phyloP scores from a whole-genome alignment of 1,140 invertebrate species.

The Drosophila azteca region DNA sequence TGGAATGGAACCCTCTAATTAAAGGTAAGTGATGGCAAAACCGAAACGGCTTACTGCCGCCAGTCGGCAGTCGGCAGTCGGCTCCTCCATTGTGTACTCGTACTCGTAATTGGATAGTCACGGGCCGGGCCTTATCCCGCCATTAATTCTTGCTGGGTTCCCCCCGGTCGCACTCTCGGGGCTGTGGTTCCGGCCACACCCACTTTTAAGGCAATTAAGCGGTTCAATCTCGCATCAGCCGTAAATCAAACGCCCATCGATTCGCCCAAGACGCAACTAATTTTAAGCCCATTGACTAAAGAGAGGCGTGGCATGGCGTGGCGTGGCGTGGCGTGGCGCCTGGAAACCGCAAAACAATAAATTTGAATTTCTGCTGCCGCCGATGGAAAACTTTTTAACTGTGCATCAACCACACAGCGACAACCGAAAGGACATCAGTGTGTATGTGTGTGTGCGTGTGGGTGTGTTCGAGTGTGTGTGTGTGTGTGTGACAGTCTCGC shows the following conservation, averaged over 20 bases:
- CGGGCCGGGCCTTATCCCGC: conserved; percentile 38
- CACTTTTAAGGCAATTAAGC: conserved; percentile 76
- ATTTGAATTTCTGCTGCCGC: conserved; percentile 73
- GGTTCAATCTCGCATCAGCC: conserved; percentile 60
- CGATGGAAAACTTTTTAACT: conserved; percentile 70
- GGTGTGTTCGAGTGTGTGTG: conserved; percentile 30
- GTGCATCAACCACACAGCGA: conserved; percentile 68
- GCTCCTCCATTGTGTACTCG: conserved; percentile 27
- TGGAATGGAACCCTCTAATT: conserved; percentile 42
- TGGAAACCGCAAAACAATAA: conserved; percentile 77
- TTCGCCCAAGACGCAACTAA: conserved; percentile 61
- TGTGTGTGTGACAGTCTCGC: conserved; percentile 68
- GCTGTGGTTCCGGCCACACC: conserved; percentile 27
- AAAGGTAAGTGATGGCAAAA: conserved; percentile 52
- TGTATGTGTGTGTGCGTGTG: conserved; percentile 11
- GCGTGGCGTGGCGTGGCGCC: conserved; percentile 5
- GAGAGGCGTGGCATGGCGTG: conserved; percentile 24
- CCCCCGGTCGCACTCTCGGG: background rate
- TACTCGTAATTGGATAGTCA: conserved; percentile 51
- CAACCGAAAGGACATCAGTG: conserved; percentile 30
- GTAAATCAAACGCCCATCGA: conserved; percentile 80
- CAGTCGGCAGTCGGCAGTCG: background rate
- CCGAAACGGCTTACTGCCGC: conserved; percentile 36
- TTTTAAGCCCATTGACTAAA: conserved; percentile 56
- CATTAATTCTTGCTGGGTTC: conserved; percentile 49